Percentiles rank a stretch among this genome's conserved stretches.
Conservation (phyloP, 1,140 invertebrate genomes). For the Calliphora vicina region DNA sequence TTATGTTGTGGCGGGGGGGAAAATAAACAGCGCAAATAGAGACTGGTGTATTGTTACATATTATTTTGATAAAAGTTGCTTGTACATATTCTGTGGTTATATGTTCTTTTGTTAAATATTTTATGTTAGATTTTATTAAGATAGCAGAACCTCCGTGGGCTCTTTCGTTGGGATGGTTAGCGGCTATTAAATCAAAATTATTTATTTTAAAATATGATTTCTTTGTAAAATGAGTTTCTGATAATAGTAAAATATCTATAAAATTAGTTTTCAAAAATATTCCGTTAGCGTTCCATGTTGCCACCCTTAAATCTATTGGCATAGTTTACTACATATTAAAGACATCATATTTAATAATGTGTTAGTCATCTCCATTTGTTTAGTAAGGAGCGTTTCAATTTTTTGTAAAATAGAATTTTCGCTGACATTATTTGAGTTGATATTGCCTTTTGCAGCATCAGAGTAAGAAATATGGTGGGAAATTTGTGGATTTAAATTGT, state of each 20-base stretch:
- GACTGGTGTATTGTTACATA: not conserved
- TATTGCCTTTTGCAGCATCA: not conserved
- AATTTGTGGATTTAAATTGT: not conserved
- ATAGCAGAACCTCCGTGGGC: slow-evolving; percentile 40
- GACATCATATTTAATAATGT: slow-evolving; percentile 39
- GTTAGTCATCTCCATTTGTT: slow-evolving; percentile 50
- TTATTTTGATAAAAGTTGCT: slow-evolving; percentile 34
- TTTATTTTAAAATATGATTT: not conserved
- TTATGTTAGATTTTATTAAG: slow-evolving; percentile 35
- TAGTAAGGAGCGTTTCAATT: not conserved
- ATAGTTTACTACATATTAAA: not conserved
- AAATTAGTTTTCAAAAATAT: not conserved
- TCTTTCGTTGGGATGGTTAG: slow-evolving; percentile 21
- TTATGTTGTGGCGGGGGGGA: not conserved
- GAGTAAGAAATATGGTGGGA: not conserved
- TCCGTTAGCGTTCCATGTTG: not conserved
- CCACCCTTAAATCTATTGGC: not conserved
- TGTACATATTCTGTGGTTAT: slow-evolving; percentile 33
- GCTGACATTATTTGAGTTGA: not conserved
- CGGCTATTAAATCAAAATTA: not conserved
- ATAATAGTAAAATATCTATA: not conserved
- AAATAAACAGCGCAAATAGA: slow-evolving; percentile 13
- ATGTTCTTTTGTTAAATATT: slow-evolving; percentile 27
- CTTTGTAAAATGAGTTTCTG: not conserved
- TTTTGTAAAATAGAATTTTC: not conserved